phyloP scores from a whole-genome alignment of 2,113 vertebrate genomes.

The Gobio gobio region DNA sequence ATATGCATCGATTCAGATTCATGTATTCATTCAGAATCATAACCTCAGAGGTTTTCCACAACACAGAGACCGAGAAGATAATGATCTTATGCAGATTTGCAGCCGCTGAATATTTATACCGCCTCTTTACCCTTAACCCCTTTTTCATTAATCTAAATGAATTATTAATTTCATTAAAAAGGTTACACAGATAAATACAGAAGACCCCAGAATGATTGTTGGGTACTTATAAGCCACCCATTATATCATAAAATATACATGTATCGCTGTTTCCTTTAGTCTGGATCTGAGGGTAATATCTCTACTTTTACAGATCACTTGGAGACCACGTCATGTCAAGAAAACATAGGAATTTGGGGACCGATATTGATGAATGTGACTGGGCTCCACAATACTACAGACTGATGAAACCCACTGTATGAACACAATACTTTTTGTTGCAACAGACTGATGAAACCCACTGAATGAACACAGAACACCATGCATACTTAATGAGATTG shows the following conservation, averaged over 20 bases:
- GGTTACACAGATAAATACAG: neutral
- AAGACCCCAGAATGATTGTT: neutral
- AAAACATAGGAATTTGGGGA: neutral
- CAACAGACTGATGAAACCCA: neutral
- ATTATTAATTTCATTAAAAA: neutral
- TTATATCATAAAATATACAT: neutral
- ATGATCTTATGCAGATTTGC: slow-evolving; percentile 10
- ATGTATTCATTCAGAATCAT: neutral
- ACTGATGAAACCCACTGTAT: neutral
- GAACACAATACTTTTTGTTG: slow-evolving; percentile 6
- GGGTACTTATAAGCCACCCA: neutral
- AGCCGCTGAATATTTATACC: neutral
- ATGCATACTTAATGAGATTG: neutral
- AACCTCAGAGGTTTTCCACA: slow-evolving; percentile 12
- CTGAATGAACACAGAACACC: neutral
- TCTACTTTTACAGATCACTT: neutral
- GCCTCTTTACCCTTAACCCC: neutral
- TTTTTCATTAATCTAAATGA: neutral
- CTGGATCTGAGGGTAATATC: neutral
- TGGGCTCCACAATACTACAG: neutral
- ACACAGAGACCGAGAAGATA: neutral
- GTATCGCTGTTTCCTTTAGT: neutral
- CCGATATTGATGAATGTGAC: neutral
- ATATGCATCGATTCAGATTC: slow-evolving; percentile 22
- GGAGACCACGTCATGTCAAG: neutral